Evolutionary conservation across 35 echinoderm and acorn worm genomes (phyloP).

Genomic region (Stichopus chloronotus): DNA sequence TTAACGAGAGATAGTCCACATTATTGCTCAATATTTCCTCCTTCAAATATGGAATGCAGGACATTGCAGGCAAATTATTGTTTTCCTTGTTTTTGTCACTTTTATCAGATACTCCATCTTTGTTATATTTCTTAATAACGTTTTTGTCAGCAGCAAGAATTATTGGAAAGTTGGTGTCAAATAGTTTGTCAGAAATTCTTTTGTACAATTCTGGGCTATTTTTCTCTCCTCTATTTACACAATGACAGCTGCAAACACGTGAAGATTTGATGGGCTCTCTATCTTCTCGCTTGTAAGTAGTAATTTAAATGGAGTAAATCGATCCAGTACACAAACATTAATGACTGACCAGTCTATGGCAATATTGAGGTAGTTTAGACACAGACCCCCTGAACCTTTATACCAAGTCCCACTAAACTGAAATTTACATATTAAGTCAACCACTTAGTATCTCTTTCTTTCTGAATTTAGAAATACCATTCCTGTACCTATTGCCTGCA

Average conservation of each 20-base stretch:
- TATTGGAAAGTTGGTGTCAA: background rate
- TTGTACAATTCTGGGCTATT: slow-evolving; percentile 8
- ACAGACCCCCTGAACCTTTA: no score
- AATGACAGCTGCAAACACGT: background rate
- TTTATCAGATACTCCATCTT: background rate
- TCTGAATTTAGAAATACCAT: no score
- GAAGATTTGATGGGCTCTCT: background rate
- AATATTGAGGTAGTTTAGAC: background rate
- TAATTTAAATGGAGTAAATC: background rate
- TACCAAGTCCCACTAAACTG: no score
- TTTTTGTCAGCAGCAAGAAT: background rate
- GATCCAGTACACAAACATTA: slow-evolving; percentile 57
- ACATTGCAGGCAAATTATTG: background rate
- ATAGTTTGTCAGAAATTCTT: slow-evolving; percentile 3
- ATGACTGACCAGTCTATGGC: slow-evolving; percentile 58
- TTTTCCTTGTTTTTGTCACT: slow-evolving; percentile 2
- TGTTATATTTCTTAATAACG: background rate
- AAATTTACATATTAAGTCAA: no score
- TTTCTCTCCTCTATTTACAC: background rate
- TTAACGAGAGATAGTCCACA: background rate
- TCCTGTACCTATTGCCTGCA: no score
- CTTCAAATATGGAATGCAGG: background rate
- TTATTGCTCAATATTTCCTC: background rate
- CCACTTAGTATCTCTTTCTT: no score
- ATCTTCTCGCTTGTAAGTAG: background rate